A percentile compares a stretch with the other conserved stretches of the same genome.
Evolutionary conservation across 2,797 vertebrate genomes (phyloP).

Genomic region (Esox lucius): DNA sequence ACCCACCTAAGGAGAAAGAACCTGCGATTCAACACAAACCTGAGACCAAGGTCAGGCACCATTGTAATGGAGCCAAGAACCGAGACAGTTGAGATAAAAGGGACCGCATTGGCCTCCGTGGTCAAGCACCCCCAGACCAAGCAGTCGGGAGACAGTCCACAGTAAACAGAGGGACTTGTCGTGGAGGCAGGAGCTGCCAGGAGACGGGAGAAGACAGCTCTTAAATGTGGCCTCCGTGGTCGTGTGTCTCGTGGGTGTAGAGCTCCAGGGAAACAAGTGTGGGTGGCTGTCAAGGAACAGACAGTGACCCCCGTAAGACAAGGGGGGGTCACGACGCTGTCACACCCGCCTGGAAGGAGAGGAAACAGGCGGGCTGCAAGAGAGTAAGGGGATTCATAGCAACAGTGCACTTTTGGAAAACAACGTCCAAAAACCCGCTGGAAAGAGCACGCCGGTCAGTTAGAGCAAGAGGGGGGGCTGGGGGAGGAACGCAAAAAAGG

Average conservation of each 20-base stretch:
- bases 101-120: too few species aligned
- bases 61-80: conserved; percentile 7
- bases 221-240: conserved; percentile 17
- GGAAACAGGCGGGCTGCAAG: background rate
- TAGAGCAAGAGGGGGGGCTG: background rate
- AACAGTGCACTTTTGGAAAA: conserved; percentile 8
- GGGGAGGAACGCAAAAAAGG: background rate
- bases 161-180: background rate
- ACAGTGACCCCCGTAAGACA: conserved; percentile 13
- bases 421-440: background rate
- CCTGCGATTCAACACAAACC: too few species aligned
- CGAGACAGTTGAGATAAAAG: conserved; percentile 20
- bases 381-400: conserved; percentile 13
- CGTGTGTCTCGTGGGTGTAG: conserved; percentile 19
- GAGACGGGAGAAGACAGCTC: conserved; percentile 11
- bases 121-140: too few species aligned
- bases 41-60: background rate
- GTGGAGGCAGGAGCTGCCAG: conserved; percentile 8
- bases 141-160: too few species aligned
- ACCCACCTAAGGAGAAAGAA: too few species aligned
- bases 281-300: conserved; percentile 24
- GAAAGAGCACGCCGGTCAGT: background rate
- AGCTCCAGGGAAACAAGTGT: conserved; percentile 12
- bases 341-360: background rate
- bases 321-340: conserved; percentile 7